Evolutionary conservation across 2,797 vertebrate species (phyloP), one percentile per base, ranked within the genome.

Genomic region (Pantherophis vulpinus): DNA sequence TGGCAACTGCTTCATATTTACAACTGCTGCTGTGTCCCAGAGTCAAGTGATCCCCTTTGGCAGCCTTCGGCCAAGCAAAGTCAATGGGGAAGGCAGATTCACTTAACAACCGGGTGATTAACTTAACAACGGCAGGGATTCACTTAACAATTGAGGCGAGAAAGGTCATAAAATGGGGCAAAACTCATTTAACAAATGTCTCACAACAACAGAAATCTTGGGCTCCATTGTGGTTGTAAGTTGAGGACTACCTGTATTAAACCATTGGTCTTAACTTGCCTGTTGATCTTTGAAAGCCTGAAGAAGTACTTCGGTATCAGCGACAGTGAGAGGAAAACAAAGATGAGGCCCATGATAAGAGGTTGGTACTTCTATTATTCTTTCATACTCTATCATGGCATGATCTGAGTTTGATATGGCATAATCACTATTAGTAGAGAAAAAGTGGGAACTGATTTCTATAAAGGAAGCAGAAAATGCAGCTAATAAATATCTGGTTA

Each of bases 311-410:
- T 97, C 97, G 2, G 98, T 98, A 93, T 99, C 98, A 3, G 97
- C 94, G 93, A 97, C 97, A 1, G 98, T 98, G 92, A 99, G 98
- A 29, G 99, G 99, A 94, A 99, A 99, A 0, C 98, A 98, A 42
- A 99, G 97, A 16, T 97, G 98, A 59, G 99, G 99, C 2, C 99
- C 99, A 0, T 87, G 88, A 96, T 99, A 99, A 1, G 98, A 98
- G 51, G 98, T 97, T 0, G 99, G 98, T 91, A 99, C 96, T 0
- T 97, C 94, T 89, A 99, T 98, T 66, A 98, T 97, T 25, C 95
- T 95, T 95, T 98, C 97, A 95, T 98, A 98, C 47, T 98, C 98
- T 90, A 79, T 92, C 95, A 96, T 95, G 86, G 93, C 96, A 37
- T 98, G 96, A 93, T 96, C 96, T 92, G 93, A 93, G 27, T 88